Evolutionary conservation across 2,888 invertebrate genomes (phyloP), one percentile per base, ranked within the genome.

Genomic region (Globia sparganii): DNA sequence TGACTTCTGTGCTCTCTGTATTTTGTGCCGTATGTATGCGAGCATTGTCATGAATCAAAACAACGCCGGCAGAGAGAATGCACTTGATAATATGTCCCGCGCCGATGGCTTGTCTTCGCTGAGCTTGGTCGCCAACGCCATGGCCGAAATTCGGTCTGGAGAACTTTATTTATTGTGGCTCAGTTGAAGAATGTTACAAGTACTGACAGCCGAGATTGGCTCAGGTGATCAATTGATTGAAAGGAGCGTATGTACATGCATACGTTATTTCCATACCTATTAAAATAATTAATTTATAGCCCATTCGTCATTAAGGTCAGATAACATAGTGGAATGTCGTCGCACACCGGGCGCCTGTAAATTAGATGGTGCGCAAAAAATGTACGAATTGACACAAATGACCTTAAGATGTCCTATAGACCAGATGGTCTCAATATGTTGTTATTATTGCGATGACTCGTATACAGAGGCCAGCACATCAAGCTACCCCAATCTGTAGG

Each of bases 261-360:
- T n/a, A 34, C 43, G 78, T 49, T 61, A 69, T 61, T 49, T 65
- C n/a, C 28, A 83, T 72, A 66, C 49, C 9, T 56, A 78, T 66
- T 53, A 28, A 72, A 69, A 43, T 72, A 66, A 66, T 83, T 71
- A 75, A 84, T 86, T 75, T 83, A 68, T 75, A 34, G 65, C 68
- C 62, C 78, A 85, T 78, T 64, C 67, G 8, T 66, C 70, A 75
- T 77, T 65, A 78, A 85, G 78, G 87, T 71, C 78, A 87, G 65
- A 71, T 78, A 66, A 40, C 58, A 28, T 49, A 21, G 66, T 43
- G 85, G 86, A 85, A 87, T 81, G 82, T 64, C 4, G 70, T 28
- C 49, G 71, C 25, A 61, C 86, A 61, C 71, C 31, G 2, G 4
- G 25, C 15, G 86, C 58, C 46, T 86, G 8, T 37, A 64, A 83